Conservation (phyloP, 2,113 vertebrate species). For the Gymnocephalus cernua region DNA sequence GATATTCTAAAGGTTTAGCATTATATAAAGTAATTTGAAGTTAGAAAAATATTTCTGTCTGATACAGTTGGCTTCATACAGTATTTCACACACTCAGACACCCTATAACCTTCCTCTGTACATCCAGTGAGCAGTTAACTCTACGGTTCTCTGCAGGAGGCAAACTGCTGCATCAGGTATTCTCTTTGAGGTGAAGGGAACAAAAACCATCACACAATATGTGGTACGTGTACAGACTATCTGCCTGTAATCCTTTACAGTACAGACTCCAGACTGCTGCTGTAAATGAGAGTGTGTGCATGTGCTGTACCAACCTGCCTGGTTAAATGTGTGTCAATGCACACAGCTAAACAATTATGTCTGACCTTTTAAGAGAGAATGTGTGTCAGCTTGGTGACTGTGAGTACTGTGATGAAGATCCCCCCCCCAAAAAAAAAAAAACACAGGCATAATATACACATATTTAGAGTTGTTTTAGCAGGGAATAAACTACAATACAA, state of each 20-base stretch:
- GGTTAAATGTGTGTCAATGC: constrained; percentile 27
- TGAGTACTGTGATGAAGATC: not conserved
- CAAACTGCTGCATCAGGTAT: constrained; percentile 74
- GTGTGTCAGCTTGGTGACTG: not conserved
- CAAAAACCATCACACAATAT: constrained; percentile 60
- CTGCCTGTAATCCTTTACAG: constrained; percentile 39
- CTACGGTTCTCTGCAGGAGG: constrained; percentile 56
- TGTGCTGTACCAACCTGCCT: not conserved
- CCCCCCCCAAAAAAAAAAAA: not conserved
- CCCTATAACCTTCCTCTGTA: constrained; percentile 25
- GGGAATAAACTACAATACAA: not conserved
- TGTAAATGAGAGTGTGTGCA: not conserved
- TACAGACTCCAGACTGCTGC: constrained; percentile 39
- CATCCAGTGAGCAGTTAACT: constrained; percentile 44
- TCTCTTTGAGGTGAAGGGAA: constrained; percentile 67
- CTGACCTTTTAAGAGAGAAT: not conserved
- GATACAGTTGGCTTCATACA: not conserved
- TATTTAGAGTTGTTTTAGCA: not conserved
- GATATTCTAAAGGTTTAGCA: not conserved
- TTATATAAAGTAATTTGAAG: not conserved
- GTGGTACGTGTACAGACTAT: constrained; percentile 11
- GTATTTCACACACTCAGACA: constrained; percentile 20
- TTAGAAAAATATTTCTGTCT: not conserved
- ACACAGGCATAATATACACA: not conserved
- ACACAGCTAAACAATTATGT: constrained; percentile 5